Base-by-base conservation (phyloP, 2,888 invertebrate genomes). In the Drosophila antonietae region DNA sequence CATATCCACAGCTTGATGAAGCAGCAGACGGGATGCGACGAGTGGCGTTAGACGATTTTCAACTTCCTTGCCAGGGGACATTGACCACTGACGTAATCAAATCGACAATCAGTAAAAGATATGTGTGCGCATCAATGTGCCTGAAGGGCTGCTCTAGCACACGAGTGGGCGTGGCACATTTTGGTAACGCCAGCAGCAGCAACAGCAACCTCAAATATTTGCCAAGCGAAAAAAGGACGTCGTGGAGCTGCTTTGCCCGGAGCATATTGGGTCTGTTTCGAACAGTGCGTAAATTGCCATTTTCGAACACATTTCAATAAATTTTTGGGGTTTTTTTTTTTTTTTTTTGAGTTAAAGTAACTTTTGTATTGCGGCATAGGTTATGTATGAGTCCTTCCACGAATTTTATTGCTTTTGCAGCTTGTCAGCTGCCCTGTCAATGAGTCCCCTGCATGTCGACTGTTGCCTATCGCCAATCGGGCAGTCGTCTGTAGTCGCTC, bases 281-380 rank as follows among this genome's bases (percentile, higher is more conserved):
- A 81, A 73, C 83, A 76, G 88, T 85, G 88, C 88, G 84, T 88
- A 85, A 88, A 88, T 85, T 85, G 84, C 88, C 86, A 85, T 88
- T 85, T 85, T 86, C 77, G 75, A 88, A 85, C 73, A 80, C 83
- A 85, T 88, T 85, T 85, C 88, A 84, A 85, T 88, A 88, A 52
- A 67, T 68, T 67, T 74, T 60, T 68, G 18, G 6, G 6, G 10
- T 57, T 23, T 47, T 77, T 63, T 23, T 31, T 6, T 39, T 69
- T 75, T 63, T 66, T 63, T 20, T 63, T 20, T 10, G 18, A 47
- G 2, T n/a, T 3, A 79, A 75, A 79, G 72, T 74, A 68, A 47
- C 60, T 52, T 66, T 39, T 57, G 47, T 53, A 73, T 44, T 62
- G 66, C 61, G 70, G 61, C 62, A 68, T 68, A 74, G 68, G 67